phyloP scores from a whole-genome alignment of 2,113 vertebrate genomes.

The Colius striatus region DNA sequence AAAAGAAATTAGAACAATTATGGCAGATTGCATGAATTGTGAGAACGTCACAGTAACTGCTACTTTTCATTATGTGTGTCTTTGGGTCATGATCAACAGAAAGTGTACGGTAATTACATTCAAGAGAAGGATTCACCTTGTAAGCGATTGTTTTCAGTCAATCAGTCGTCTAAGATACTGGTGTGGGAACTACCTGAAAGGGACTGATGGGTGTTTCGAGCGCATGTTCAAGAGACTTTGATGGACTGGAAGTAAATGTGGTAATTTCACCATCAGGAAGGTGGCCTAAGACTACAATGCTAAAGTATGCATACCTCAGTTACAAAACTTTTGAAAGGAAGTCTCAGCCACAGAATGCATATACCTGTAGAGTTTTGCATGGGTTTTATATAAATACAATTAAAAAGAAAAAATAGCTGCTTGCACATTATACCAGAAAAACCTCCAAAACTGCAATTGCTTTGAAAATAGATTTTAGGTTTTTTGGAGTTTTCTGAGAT shows the following conservation, averaged over 20 bases:
- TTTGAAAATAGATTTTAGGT: conserved; percentile 99
- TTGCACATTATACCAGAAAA: conserved; percentile 99
- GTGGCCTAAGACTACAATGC: conserved; percentile 95
- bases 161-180: conserved; percentile 82
- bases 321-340: conserved; percentile 95
- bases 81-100: conserved; percentile 89
- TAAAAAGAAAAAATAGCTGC: conserved; percentile 98
- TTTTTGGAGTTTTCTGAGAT: conserved; percentile 99
- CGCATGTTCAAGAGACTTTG: conserved; percentile 93
- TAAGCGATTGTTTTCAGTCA: conserved; percentile 88
- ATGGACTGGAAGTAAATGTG: conserved; percentile 92
- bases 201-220: conserved; percentile 90
- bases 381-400: conserved; percentile 99
- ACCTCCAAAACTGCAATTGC: conserved; percentile 99
- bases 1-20: conserved; percentile 91
- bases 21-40: conserved; percentile 95
- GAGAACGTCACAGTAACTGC: conserved; percentile 91
- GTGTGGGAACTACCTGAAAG: conserved; percentile 89
- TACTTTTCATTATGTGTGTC: conserved; percentile 91
- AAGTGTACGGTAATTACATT: conserved; percentile 85
- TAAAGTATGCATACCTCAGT: conserved; percentile 99
- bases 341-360: conserved; percentile 99
- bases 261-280: conserved; percentile 86
- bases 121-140: conserved; percentile 87
- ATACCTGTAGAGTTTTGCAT: conserved; percentile 99